Evolutionary conservation across 2,113 vertebrate species (phyloP), one percentile per base, ranked within the genome.

Genomic region (Arizona elegans): DNA sequence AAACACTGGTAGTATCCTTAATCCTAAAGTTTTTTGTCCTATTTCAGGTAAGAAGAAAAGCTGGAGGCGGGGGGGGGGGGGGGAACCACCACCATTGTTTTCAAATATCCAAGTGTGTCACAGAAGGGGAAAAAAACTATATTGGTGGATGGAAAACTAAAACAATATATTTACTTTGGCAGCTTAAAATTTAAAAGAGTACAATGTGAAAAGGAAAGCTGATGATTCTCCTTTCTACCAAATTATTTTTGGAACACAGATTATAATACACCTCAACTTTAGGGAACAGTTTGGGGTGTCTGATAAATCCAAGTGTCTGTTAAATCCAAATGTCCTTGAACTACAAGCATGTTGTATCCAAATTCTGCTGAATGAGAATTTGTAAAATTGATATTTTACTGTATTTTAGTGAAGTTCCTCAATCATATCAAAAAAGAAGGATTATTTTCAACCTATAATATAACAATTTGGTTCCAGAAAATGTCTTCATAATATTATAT

Each of bases 141-240:
- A 56, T 53, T 8, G 17, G 6, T 81, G 24, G 33, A 81, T 89
- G 53, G 92, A 58, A 89, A 88, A 50, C 23, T 62, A 26, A 81
- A 81, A 38, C 29, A 24, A 89, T 52, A 47, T 92, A 75, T 92
- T 88, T 75, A 53, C 29, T 70, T 88, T 88, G 91, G 91, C 91
- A 88, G 52, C 52, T n/a, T 55, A 62, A 86, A 33, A 75, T 86
- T 90, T 75, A 94, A 33, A 95, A 24, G 26, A 7, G 9, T 90
- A 86, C 90, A 54, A 88, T 87, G 26, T 87, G 12, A 85, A 5
- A 56, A 62, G 86, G 87, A 81, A 81, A 52, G 87, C 52, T 21
- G 89, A 93, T 58, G 50, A 47, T 54, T 95, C 92, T 90, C 89
- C 62, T 24, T 87, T 91, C 65, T n/a, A 54, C 90, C 59, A 47